A percentile compares a stretch with the other conserved stretches of the same genome.
phyloP scores from a whole-genome alignment of 64 coral and sea anemone genomes.

The Montipora capricornis region DNA sequence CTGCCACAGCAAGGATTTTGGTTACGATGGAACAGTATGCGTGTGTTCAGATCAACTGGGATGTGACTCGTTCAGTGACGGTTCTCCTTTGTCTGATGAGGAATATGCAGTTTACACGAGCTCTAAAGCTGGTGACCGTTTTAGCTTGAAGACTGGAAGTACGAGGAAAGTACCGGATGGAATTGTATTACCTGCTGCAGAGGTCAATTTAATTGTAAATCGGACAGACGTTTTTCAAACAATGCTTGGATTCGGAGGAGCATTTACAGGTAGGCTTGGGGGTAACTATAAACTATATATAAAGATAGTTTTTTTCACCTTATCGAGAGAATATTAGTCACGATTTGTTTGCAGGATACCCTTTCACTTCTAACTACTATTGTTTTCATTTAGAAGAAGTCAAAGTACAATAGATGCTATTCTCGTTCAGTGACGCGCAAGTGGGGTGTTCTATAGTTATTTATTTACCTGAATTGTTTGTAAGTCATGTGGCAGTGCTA shows the following conservation, averaged over 20 bases:
- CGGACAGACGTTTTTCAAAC: constrained; percentile 67
- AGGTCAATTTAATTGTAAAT: constrained; percentile 71
- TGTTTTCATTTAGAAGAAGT: too few species aligned
- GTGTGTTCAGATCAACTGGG: constrained; percentile 74
- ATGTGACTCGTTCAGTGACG: constrained; percentile 73
- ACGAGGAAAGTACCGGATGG: background rate
- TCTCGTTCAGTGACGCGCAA: too few species aligned
- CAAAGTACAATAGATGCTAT: too few species aligned
- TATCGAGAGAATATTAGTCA: too few species aligned
- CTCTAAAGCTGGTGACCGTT: constrained; percentile 79
- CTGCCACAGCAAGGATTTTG: constrained; percentile 62
- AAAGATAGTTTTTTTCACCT: too few species aligned
- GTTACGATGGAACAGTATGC: constrained; percentile 71
- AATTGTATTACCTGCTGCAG: background rate
- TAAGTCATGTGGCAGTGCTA: too few species aligned
- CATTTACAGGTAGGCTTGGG: constrained; percentile 46
- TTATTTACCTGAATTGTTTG: too few species aligned
- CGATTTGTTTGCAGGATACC: too few species aligned
- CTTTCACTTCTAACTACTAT: too few species aligned
- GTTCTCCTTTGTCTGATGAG: constrained; percentile 46
- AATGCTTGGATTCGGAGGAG: constrained; percentile 84
- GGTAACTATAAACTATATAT: background rate
- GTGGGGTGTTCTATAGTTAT: too few species aligned
- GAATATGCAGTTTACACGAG: constrained; percentile 95
- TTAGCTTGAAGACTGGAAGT: constrained; percentile 65